Percentiles rank a stretch among this genome's conserved stretches.
phyloP scores from a whole-genome alignment of 1,140 invertebrate species.

The Ladona fulva region DNA sequence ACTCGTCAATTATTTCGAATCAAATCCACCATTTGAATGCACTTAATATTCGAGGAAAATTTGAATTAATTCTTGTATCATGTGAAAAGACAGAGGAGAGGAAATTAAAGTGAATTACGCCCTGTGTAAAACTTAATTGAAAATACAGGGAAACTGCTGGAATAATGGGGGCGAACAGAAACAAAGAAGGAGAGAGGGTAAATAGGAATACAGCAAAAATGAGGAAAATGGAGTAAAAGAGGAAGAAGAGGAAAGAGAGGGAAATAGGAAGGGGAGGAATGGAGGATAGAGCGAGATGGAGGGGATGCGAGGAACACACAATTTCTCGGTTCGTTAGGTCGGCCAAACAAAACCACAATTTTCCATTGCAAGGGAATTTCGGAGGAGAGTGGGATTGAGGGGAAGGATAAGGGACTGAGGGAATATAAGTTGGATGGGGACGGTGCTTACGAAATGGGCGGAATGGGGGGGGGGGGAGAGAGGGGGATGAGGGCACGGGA shows the following conservation, averaged over 20 bases:
- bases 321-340: constrained; percentile 8
- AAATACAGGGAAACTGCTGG: not conserved
- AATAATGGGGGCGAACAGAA: not conserved
- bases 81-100: too few relatives aligned
- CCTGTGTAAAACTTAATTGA: not conserved
- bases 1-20: too few relatives aligned
- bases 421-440: not conserved
- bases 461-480: not conserved
- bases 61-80: too few relatives aligned
- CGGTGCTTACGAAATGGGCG: not conserved
- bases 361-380: not conserved
- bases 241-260: not conserved
- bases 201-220: not conserved
- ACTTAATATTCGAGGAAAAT: too few relatives aligned
- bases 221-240: not conserved
- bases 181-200: not conserved
- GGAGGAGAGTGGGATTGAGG: not conserved
- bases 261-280: not conserved
- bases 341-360: constrained; percentile 9
- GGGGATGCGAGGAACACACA: not conserved
- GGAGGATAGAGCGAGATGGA: not conserved
- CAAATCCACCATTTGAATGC: too few relatives aligned
- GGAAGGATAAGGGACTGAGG: not conserved
- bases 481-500: not conserved
- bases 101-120: too few relatives aligned